phyloP scores from a whole-genome alignment of 1,140 invertebrate genomes.

The Venturia canescens region DNA sequence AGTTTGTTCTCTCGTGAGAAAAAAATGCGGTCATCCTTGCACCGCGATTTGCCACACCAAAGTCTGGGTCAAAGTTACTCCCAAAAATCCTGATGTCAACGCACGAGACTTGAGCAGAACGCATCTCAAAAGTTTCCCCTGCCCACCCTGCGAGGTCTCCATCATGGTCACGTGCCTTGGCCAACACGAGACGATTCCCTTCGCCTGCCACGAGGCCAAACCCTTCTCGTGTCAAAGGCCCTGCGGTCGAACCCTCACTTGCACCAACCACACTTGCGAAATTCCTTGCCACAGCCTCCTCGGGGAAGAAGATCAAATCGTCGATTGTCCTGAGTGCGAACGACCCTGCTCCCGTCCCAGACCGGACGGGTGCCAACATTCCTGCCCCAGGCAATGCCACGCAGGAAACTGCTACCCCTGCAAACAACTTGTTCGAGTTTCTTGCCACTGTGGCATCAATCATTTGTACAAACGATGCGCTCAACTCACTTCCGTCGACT shows the following conservation, averaged over 20 bases:
- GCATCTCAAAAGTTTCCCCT: slow-evolving; percentile 83
- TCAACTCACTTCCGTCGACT: slow-evolving; percentile 76
- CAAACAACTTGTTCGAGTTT: slow-evolving; percentile 82
- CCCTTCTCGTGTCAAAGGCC: slow-evolving; percentile 84
- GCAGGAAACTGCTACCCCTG: slow-evolving; percentile 84
- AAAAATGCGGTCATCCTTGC: slow-evolving; percentile 88
- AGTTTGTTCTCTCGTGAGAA: slow-evolving; percentile 81
- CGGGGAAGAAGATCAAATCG: slow-evolving; percentile 73
- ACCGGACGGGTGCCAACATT: slow-evolving; percentile 87
- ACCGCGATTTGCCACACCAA: slow-evolving; percentile 87
- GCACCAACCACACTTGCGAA: slow-evolving; percentile 89
- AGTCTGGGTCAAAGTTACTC: slow-evolving; percentile 79
- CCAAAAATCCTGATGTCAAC: slow-evolving; percentile 53
- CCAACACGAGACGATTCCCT: slow-evolving; percentile 86
- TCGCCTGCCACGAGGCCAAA: slow-evolving; percentile 85
- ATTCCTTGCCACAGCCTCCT: slow-evolving; percentile 83
- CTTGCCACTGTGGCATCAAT: slow-evolving; percentile 89
- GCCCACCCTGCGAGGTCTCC: slow-evolving; percentile 84
- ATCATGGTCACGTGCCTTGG: slow-evolving; percentile 88
- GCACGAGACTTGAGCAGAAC: slow-evolving; percentile 80
- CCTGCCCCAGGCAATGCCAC: slow-evolving; percentile 87
- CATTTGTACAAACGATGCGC: slow-evolving; percentile 85
- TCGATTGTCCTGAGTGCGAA: slow-evolving; percentile 85
- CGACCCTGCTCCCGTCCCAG: slow-evolving; percentile 82
- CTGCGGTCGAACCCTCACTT: slow-evolving; percentile 84